phyloP scores from a whole-genome alignment of 2,888 invertebrate genomes.

The Tetheella fluctuosa region DNA sequence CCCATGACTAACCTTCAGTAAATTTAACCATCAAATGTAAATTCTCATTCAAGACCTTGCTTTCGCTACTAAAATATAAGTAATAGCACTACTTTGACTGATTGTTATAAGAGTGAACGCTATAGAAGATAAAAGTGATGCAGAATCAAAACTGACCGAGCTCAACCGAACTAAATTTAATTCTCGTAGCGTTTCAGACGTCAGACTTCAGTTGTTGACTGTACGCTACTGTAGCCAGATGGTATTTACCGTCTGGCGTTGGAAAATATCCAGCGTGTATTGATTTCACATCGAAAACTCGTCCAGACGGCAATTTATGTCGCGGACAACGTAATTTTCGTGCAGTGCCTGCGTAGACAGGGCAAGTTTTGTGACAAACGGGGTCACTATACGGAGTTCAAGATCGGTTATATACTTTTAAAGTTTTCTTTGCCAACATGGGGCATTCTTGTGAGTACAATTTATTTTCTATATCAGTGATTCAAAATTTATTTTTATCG shows the following conservation, averaged over 20 bases:
- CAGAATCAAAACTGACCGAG: conserved; percentile 54
- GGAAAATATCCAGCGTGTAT: conserved; percentile 58
- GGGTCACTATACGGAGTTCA: conserved; percentile 45
- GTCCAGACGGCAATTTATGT: conserved; percentile 39
- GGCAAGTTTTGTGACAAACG: conserved; percentile 42
- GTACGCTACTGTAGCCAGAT: conserved; percentile 70
- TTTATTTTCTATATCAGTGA: conserved; percentile 7
- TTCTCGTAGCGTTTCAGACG: conserved; percentile 67
- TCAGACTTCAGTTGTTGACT: conserved; percentile 74
- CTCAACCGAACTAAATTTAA: conserved; percentile 70
- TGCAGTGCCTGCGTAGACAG: conserved; percentile 42
- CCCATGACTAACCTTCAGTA: conserved; percentile 27
- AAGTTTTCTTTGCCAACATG: conserved; percentile 48
- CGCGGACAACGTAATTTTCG: conserved; percentile 55
- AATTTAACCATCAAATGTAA: conserved; percentile 20
- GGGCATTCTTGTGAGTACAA: conserved; percentile 69
- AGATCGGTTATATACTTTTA: conserved; percentile 30
- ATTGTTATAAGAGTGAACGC: conserved; percentile 31
- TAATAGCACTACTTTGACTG: neutral
- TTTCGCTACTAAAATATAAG: neutral
- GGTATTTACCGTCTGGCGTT: conserved; percentile 60
- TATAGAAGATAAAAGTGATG: conserved; percentile 46
- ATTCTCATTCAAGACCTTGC: conserved; percentile 28
- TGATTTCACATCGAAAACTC: conserved; percentile 61
- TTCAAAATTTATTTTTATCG: neutral